Base-by-base conservation (phyloP, 2,113 vertebrate species). In the Crotalus horridus region DNA sequence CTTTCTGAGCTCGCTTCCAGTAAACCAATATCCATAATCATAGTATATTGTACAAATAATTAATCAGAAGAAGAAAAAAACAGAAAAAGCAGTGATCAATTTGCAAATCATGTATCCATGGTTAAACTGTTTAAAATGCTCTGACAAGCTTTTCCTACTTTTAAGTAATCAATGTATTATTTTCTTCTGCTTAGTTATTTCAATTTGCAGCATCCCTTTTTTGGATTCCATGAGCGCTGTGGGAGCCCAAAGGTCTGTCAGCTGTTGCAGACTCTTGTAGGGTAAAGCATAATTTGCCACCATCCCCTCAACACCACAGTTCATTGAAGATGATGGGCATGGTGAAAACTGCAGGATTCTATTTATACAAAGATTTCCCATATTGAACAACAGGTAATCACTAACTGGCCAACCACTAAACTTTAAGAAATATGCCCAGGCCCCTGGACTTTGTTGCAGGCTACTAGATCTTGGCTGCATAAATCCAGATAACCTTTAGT, bases 21-120 rank as follows among this genome's bases (percentile, higher is more conserved):
- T 51, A 95, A 93, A 95, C 92, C 96, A 95, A 94, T 95, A 97
- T 94, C 95, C 94, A 97, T 69, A 69, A 69, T 97, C 97, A 97
- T 58, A 46, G 88, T 90, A 90, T 56, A 96, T 97, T 97, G 96
- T 96, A 94, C 85, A 58, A 95, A 91, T 90, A 95, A 97, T 97
- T 96, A 95, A 90, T 92, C 54, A 92, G 91, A 95, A 95, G 93
- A 91, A 95, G 91, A 95, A 91, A 91, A 86, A 4, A n/a, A 20
- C 20, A 24, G 94, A 95, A 91, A 94, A 94, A 90, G 56, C 87
- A 91, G 81, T 94, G 94, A 96, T 88, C 74, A 43, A 89, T 93
- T 94, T 88, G 88, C 39, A 87, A 20, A 92, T 43, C 55, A 55
- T 21, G 24, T 7, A 93, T 95, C 92, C 1, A 1, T 39, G 54